Percentiles rank a stretch among this genome's conserved stretches.
Evolutionary conservation across 2,888 invertebrate species (phyloP).

Genomic region (Drosophila maculinotata): DNA sequence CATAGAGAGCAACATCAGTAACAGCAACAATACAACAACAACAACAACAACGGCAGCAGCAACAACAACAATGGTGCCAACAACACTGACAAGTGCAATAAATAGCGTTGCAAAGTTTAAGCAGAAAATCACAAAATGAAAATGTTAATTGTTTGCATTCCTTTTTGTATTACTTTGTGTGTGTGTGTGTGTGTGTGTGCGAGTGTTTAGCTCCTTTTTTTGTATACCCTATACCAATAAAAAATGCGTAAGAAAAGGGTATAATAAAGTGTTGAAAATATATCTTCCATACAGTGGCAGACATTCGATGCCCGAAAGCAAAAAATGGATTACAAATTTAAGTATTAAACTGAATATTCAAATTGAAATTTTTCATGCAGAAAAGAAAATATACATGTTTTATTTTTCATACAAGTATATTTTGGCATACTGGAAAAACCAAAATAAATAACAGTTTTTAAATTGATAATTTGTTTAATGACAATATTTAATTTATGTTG

Average conservation of each 20-base stretch:
- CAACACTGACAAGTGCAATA: slow-evolving; percentile 59
- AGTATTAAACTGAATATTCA: too few species aligned
- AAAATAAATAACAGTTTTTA: too few species aligned
- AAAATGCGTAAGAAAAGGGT: neutral
- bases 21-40: slow-evolving; percentile 11
- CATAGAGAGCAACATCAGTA: slow-evolving; percentile 24
- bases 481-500: too few species aligned
- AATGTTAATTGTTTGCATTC: slow-evolving; percentile 75
- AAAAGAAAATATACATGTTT: too few species aligned
- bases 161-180: slow-evolving; percentile 13
- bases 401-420: too few species aligned
- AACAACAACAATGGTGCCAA: slow-evolving; percentile 18
- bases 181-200: neutral
- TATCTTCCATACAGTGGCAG: too few species aligned
- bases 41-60: slow-evolving; percentile 1
- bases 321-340: too few species aligned
- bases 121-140: slow-evolving; percentile 74
- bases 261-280: neutral
- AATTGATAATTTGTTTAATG: too few species aligned
- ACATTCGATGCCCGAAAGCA: too few species aligned
- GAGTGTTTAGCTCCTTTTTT: neutral
- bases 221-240: slow-evolving; percentile 5
- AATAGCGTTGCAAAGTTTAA: slow-evolving; percentile 65
- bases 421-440: too few species aligned
- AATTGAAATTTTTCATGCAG: too few species aligned